Base-by-base conservation (phyloP, 92 coral and sea anemone genomes). In the Diadumene lineata region DNA sequence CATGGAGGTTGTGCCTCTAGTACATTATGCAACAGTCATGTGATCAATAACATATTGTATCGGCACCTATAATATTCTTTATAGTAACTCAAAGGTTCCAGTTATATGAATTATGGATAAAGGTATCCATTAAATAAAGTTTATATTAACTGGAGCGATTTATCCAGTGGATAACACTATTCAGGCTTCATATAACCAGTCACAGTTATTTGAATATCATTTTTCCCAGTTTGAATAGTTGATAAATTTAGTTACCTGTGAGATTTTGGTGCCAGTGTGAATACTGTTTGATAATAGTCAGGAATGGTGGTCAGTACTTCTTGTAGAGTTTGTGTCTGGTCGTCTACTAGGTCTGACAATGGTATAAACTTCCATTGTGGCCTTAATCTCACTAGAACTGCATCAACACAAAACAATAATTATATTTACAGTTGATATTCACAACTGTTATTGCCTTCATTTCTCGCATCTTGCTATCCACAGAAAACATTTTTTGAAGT, bases 231-330 rank as follows among this genome's bases (percentile, higher is more conserved):
- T 18, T 24, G 27, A 19, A 61, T 13, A 73, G 60, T 1, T 53
- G 53, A 19, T n/a, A 34, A 10, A 60, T 17, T 1, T 11, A n/a
- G 48, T 66, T 56, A 84, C 84, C 80, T 51, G 17, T 32, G 58
- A 10, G 66, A 66, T 66, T 66, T 79, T 21, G 86, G 85, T 18
- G 72, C 82, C 55, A 85, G 64, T 21, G 72, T 27, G 34, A 85
- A 85, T 0, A 75, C 31, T 7, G 71, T 73, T 13, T 71, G 71
- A 44, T 66, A 62, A 43, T 64, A 33, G 55, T 68, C 64, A 19
- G 78, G 77, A 66, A 85, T 76, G 43, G 65, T 73, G 19, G 82
- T 53, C 43, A 85, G 81, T 32, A 46, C 90, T 34, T 85, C 86
- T 23, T 33, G 69, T 28, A 85, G 31, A 6, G 90, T 55, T 13